Conservation (phyloP, 2,797 vertebrate genomes). For the Fundulus diaphanus region DNA sequence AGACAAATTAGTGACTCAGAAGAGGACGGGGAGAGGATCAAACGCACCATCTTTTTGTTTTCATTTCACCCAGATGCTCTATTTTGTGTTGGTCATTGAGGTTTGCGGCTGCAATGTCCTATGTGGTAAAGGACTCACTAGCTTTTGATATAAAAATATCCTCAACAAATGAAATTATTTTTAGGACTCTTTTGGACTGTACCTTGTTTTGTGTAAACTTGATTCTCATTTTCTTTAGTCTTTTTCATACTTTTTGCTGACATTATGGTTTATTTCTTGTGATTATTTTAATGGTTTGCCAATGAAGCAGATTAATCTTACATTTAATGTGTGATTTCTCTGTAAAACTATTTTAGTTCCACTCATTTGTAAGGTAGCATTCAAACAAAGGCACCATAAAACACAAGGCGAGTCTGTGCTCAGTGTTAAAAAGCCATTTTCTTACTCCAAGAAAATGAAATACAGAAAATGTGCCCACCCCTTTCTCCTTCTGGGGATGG, state of each 20-base stretch:
- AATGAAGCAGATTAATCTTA: background rate
- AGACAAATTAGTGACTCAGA: background rate
- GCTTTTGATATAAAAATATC: background rate
- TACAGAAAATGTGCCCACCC: constrained; percentile 36
- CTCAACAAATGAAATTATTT: background rate
- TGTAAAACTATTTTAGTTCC: background rate
- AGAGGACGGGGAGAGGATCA: background rate
- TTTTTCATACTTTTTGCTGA: background rate
- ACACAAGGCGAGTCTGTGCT: constrained; percentile 25
- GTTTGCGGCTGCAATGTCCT: background rate
- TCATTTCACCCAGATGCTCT: background rate
- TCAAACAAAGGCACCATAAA: too few species aligned
- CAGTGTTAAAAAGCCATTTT: constrained; percentile 38
- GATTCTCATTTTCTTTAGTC: too few species aligned
- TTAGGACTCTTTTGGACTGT: background rate
- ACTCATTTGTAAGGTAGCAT: background rate
- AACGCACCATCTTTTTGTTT: background rate
- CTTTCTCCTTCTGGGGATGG: constrained; percentile 49
- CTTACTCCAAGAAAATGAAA: constrained; percentile 42
- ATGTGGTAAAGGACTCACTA: background rate
- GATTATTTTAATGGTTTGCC: background rate
- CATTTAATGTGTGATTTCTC: background rate
- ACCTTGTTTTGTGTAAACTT: background rate
- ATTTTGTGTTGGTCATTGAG: background rate
- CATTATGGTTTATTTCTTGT: background rate